Evolutionary conservation across 2,113 vertebrate species (phyloP), one percentile per base, ranked within the genome.

Genomic region (Protomyctophum bolini): DNA sequence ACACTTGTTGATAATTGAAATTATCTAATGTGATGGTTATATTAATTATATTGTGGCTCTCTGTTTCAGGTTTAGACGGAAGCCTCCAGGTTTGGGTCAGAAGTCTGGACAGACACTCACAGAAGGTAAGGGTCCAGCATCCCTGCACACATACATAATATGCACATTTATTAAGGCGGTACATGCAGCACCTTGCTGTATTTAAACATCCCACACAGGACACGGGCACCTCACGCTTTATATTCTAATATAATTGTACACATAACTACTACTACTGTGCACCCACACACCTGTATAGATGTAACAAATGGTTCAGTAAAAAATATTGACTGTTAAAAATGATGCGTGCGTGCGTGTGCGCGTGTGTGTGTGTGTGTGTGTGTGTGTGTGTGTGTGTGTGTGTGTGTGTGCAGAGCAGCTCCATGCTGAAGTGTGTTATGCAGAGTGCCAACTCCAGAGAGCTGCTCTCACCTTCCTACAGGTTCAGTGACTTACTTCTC

Each of bases 401-500:
- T 88, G 61, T 85, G n/a, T 56, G 10, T 58, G 66, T 69, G 74
- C 80, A 95, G 94, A 90, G 84, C 91, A 94, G 86, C 88, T 94
- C 67, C 94, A 95, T 6, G 94, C 94, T 47, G 94, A 95, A 46
- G 92, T 87, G 69, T 95, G 94, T 85, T 95, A 88, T 3, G 94
- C 94, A 2, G 94, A 95, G 75, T 95, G 94, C 77, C 87, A 94
- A 75, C 90, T 95, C 48, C 94, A 95, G 66, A 90, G 94, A 83
- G 93, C 94, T 0, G 93, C 94, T 75, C 93, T 95, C 75, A 94
- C 93, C 4, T 94, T 95, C 84, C 72, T 95, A n/a, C 94, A 95
- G 92, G 94, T 91, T 46, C 50, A 54, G 52, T 86, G 28, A 52
- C 70, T 2, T 7, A 6, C 14, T 29, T 58, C 1, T 58, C 12